Conservation (phyloP, 2,797 vertebrate species). For the Holocentrus rufus region DNA sequence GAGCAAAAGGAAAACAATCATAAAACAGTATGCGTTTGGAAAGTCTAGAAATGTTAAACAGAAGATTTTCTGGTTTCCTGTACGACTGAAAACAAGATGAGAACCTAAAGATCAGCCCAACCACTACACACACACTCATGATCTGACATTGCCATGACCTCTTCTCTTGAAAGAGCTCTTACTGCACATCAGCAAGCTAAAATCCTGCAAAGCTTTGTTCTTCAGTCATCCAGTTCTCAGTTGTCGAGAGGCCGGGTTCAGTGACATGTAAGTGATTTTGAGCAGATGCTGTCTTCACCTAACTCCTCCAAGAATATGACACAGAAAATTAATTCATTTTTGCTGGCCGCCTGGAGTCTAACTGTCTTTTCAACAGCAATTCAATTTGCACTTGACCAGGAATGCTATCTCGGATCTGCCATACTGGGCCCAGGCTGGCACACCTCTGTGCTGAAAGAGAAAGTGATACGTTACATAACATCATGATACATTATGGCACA, state of each 20-base stretch:
- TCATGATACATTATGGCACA: not conserved
- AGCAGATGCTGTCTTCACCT: constrained; percentile 48
- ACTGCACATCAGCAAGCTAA: constrained; percentile 10
- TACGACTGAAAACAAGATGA: constrained; percentile 15
- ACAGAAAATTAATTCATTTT: constrained; percentile 50
- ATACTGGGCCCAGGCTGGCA: constrained; percentile 12
- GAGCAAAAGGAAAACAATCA: constrained; percentile 4
- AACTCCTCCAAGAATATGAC: constrained; percentile 49
- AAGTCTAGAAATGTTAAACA: constrained; percentile 13
- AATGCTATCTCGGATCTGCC: constrained; percentile 35
- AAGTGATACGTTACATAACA: not conserved
- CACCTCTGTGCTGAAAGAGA: constrained; percentile 4
- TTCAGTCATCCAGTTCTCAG: not conserved
- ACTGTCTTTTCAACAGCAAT: constrained; percentile 53
- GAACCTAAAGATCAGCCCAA: not conserved
- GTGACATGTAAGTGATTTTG: constrained; percentile 34
- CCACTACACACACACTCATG: not conserved
- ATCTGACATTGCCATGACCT: not conserved
- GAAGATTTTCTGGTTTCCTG: not conserved
- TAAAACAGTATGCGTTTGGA: constrained; percentile 20
- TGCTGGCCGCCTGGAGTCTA: constrained; percentile 24
- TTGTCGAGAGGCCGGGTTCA: constrained; percentile 18
- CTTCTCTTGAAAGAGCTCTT: constrained; percentile 18
- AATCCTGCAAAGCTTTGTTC: not conserved
- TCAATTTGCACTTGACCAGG: constrained; percentile 58